Conservation (phyloP, 2,888 invertebrate genomes). For the Carpatolechia fugitivella region DNA sequence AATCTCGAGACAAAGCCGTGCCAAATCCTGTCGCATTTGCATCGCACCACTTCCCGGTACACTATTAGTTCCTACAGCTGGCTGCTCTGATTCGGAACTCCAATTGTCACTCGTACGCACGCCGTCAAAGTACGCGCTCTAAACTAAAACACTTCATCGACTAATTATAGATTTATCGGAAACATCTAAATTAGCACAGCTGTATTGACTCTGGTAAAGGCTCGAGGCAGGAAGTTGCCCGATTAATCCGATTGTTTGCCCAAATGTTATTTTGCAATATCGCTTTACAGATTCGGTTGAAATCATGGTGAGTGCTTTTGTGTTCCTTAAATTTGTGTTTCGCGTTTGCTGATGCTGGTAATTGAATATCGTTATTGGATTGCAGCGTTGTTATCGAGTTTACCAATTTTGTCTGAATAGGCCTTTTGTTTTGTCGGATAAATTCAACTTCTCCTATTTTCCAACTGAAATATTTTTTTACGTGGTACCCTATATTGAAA, state of each 20-base stretch:
- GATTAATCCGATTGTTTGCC: constrained; percentile 34
- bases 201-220: constrained; percentile 34
- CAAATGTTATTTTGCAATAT: constrained; percentile 55
- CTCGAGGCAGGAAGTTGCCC: constrained; percentile 31
- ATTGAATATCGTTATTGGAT: not conserved
- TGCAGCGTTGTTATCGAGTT: not conserved
- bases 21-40: constrained; percentile 46
- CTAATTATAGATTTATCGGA: constrained; percentile 55
- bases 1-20: constrained; percentile 45
- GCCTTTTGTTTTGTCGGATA: not conserved
- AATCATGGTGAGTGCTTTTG: constrained; percentile 54
- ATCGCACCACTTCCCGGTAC: constrained; percentile 52
- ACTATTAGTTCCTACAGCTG: constrained; percentile 16
- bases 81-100: not conserved
- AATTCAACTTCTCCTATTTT: not conserved
- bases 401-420: not conserved
- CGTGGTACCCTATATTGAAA: no score
- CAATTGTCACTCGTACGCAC: not conserved
- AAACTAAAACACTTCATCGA: constrained; percentile 22
- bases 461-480: no score
- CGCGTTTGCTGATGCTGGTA: constrained; percentile 18
- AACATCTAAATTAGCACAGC: constrained; percentile 43
- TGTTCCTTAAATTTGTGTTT: constrained; percentile 35
- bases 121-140: not conserved
- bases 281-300: constrained; percentile 38